Evolutionary conservation across 2,797 vertebrate species (phyloP).

Genomic region (Australoheros facetus): DNA sequence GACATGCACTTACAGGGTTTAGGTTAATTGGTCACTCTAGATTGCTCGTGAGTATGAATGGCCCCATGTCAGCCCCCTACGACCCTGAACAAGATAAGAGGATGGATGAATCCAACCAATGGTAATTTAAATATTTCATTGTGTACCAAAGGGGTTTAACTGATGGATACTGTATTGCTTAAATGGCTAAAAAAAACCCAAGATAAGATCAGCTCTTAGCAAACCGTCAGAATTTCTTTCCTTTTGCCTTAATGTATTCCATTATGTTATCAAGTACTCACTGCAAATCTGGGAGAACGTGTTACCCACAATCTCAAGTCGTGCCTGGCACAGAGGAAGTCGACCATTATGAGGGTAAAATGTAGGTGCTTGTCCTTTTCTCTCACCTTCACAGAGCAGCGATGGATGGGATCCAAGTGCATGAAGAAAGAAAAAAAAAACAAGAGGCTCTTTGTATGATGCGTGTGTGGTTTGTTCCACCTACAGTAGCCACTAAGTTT

Average conservation of each 20-base stretch:
- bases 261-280: background rate
- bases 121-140: background rate
- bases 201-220: background rate
- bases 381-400: slow-evolving; percentile 26
- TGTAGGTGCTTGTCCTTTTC: slow-evolving; percentile 10
- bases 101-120: too few relatives aligned
- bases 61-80: too few relatives aligned
- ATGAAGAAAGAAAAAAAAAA: slow-evolving; percentile 1
- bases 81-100: too few relatives aligned
- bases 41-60: too few relatives aligned
- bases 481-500: slow-evolving; percentile 52
- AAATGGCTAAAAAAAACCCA: background rate
- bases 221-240: background rate
- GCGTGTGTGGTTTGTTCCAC: slow-evolving; percentile 52
- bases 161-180: background rate
- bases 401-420: background rate
- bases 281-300: background rate
- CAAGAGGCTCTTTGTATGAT: slow-evolving; percentile 64
- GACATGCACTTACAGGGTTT: too few relatives aligned
- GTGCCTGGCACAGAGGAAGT: background rate
- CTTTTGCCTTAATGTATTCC: background rate
- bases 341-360: background rate
- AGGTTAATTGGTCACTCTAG: too few relatives aligned
- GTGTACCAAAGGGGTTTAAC: background rate
- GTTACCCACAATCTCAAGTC: background rate